A percentile compares a stretch with the other conserved stretches of the same genome.
Conservation (phyloP, 2,797 vertebrate genomes). For the Cyprinodon diabolis region DNA sequence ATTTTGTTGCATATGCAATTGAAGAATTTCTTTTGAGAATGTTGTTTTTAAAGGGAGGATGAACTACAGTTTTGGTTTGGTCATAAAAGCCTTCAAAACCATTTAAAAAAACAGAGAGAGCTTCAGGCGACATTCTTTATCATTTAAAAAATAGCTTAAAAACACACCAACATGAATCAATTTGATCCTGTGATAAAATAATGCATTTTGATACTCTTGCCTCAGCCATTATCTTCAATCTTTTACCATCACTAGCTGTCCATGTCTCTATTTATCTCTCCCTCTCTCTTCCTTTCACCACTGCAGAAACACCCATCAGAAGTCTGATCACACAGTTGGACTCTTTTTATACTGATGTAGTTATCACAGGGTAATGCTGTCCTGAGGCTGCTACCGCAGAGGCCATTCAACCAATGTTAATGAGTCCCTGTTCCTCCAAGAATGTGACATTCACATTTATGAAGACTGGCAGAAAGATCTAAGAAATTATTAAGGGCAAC, state of each 20-base stretch:
- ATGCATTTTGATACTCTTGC: neutral
- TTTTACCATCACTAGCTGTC: conserved; percentile 12
- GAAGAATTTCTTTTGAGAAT: neutral
- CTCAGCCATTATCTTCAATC: neutral
- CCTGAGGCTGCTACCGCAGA: conserved; percentile 23
- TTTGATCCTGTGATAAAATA: neutral
- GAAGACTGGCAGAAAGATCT: conserved; percentile 45
- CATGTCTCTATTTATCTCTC: neutral
- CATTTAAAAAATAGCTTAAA: neutral
- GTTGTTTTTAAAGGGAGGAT: no score
- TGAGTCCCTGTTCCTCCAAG: conserved; percentile 52
- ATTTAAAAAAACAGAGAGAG: neutral
- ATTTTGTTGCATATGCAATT: neutral
- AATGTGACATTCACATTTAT: conserved; percentile 60
- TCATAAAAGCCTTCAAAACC: neutral
- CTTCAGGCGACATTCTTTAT: neutral
- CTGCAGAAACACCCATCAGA: conserved; percentile 35
- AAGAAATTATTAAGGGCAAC: conserved; percentile 61
- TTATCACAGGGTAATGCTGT: conserved; percentile 55
- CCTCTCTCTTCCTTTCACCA: conserved; percentile 10
- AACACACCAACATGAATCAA: neutral
- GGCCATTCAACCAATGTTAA: conserved; percentile 61
- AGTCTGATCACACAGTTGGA: conserved; percentile 52
- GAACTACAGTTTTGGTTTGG: no score
- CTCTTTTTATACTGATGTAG: conserved; percentile 35